Evolutionary conservation across 2,797 vertebrate species (phyloP).

Genomic region (Sciurus carolinensis): DNA sequence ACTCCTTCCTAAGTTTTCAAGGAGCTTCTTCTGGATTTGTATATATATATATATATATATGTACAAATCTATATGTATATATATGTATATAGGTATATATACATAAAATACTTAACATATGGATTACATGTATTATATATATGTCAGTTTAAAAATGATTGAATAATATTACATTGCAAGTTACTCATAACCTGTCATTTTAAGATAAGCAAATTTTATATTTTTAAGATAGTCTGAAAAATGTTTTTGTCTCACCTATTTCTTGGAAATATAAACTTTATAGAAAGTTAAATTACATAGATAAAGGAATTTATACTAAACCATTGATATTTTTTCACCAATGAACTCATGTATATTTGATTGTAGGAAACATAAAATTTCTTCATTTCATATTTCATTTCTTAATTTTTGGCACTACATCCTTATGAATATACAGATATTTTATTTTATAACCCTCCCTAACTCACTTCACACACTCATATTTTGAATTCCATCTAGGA

Average conservation of each 20-base stretch:
- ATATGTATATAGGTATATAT: neutral
- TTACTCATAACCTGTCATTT: neutral
- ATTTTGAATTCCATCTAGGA: conserved; percentile 39
- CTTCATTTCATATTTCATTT: neutral
- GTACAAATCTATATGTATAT: no score
- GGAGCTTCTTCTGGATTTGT: neutral
- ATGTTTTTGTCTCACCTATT: neutral
- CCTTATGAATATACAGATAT: neutral
- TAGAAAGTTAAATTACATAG: neutral
- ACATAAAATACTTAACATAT: neutral
- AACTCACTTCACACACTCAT: neutral
- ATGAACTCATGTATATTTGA: neutral
- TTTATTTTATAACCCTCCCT: neutral
- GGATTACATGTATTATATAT: neutral
- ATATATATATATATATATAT: no score
- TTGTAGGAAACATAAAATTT: neutral
- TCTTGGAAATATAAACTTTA: neutral
- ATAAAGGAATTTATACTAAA: neutral
- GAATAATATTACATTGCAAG: neutral
- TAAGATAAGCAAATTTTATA: neutral
- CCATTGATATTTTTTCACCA: neutral
- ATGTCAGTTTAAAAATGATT: neutral
- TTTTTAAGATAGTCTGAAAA: neutral
- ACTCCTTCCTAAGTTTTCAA: neutral
- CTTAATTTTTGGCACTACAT: neutral